Evolutionary conservation across 2,113 vertebrate genomes (phyloP), one percentile per base, ranked within the genome.

Genomic region (Numenius arquata): DNA sequence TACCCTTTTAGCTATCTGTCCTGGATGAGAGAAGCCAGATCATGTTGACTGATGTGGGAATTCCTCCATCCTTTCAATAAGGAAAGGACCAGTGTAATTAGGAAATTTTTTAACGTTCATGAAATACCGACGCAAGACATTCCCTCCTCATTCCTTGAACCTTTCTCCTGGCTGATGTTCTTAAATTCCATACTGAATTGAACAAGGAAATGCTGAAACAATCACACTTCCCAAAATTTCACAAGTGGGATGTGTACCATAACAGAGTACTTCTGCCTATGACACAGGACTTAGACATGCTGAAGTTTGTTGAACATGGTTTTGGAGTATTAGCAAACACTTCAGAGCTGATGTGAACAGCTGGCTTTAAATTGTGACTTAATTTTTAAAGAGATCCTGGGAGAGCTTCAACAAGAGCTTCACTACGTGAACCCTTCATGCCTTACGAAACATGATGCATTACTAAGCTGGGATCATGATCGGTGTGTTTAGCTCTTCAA

Each of bases 21-120:
- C 85, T 89, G 73, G 93, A 70, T 73, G 86, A 95, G 83, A 95
- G 85, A 93, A 96, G 90, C 75, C 85, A 91, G 89, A 92, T 68
- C n/a, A 29, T 6, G 17, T 12, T 85, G 70, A 79, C 76, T 84
- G 78, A 81, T 76, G 68, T 85, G 90, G 88, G 94, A 93, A 91
- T 85, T 88, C 79, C 62, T 93, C 85, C 48, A 92, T 40, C 84
- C 82, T 95, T 95, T 93, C 92, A 85, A 59, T 76, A 94, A 95
- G 73, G 83, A 93, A 92, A 95, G 83, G 86, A 81, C 32, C 48
- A 29, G 66, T 4, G 26, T 43, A 87, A 88, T 59, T 81, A 87
- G 59, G 50, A 82, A 53, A 77, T 41, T 43, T 95, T 96, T 56
- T 73, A 95, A 96, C 93, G 95, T 88, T 95, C 71, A 63, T 65